Evolutionary conservation across 2,888 invertebrate genomes (phyloP).

Genomic region (Parapristionchus giblindavisi): DNA sequence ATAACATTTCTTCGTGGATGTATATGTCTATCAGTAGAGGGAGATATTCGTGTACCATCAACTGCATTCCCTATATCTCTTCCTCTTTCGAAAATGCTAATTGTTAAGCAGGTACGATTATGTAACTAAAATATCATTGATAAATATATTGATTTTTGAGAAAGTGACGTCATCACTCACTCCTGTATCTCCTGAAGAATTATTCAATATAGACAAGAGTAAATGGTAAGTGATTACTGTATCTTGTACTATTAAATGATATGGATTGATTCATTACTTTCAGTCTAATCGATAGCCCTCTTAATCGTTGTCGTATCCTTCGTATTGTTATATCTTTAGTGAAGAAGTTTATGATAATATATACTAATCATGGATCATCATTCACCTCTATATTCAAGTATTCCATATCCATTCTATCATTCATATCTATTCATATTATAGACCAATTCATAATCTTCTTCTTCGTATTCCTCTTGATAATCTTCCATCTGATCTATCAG

Average conservation of each 20-base stretch:
- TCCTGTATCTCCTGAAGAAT: slow-evolving; percentile 8
- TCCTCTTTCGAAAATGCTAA: slow-evolving; percentile 56
- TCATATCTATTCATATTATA: not conserved
- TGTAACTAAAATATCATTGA: not conserved
- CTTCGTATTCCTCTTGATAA: slow-evolving; percentile 43
- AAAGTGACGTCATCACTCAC: not conserved
- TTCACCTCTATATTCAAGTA: slow-evolving; percentile 53
- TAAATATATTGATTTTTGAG: not conserved
- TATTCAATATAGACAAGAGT: slow-evolving; percentile 4
- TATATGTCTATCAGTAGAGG: slow-evolving; percentile 76
- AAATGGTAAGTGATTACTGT: not conserved
- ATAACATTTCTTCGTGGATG: slow-evolving; percentile 83
- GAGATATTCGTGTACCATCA: slow-evolving; percentile 42
- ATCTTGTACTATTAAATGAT: not conserved
- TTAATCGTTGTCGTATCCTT: slow-evolving; percentile 36
- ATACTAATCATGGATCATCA: slow-evolving; percentile 46
- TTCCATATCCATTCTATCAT: not conserved
- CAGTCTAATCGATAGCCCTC: slow-evolving; percentile 3
- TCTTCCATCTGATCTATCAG: slow-evolving; percentile 41
- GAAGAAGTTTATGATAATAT: slow-evolving; percentile 42
- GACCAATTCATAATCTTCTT: slow-evolving; percentile 40
- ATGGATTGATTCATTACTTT: not conserved
- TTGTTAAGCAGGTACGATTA: slow-evolving; percentile 39
- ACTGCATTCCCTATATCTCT: slow-evolving; percentile 56
- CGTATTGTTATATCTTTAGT: slow-evolving; percentile 36